Conservation (phyloP, 2,113 vertebrate species). For the Oryzias melastigma region DNA sequence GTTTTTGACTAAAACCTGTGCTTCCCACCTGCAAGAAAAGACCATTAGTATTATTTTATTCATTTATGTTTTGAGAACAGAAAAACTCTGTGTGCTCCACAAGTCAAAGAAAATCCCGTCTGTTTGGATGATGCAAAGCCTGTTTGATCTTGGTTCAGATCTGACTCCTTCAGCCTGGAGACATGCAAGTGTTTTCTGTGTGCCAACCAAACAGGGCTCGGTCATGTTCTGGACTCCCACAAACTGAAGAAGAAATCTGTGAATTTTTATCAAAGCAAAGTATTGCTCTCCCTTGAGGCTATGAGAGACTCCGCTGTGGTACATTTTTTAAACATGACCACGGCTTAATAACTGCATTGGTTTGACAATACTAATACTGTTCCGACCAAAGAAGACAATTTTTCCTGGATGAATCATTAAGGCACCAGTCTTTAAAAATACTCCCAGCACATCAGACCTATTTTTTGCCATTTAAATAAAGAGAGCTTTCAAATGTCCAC, state of each 20-base stretch:
- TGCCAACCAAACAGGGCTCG: slow-evolving; percentile 42
- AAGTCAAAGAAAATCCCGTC: slow-evolving; percentile 22
- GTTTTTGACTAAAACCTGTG: too few relatives aligned
- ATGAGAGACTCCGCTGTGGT: slow-evolving; percentile 44
- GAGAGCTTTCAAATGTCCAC: slow-evolving; percentile 19
- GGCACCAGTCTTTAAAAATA: slow-evolving; percentile 44
- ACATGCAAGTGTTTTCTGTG: slow-evolving; percentile 36
- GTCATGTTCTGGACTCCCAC: slow-evolving; percentile 43
- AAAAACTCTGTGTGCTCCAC: slow-evolving; percentile 12
- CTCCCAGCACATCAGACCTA: slow-evolving; percentile 32
- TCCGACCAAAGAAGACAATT: slow-evolving; percentile 50
- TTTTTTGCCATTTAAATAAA: slow-evolving; percentile 34
- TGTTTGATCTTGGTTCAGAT: slow-evolving; percentile 47
- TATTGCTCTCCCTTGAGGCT: slow-evolving; percentile 46
- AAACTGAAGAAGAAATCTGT: slow-evolving; percentile 55
- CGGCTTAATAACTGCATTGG: slow-evolving; percentile 56
- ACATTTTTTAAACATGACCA: slow-evolving; percentile 50
- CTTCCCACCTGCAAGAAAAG: background rate
- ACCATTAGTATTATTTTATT: background rate
- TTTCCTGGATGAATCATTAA: slow-evolving; percentile 54
- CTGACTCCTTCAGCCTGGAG: slow-evolving; percentile 40
- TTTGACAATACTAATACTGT: slow-evolving; percentile 35
- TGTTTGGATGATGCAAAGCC: slow-evolving; percentile 42
- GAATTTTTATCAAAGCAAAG: slow-evolving; percentile 56
- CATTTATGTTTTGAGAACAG: slow-evolving; percentile 1